Evolutionary conservation across 2,888 invertebrate genomes (phyloP).

Genomic region (Dicyrtomina minuta): DNA sequence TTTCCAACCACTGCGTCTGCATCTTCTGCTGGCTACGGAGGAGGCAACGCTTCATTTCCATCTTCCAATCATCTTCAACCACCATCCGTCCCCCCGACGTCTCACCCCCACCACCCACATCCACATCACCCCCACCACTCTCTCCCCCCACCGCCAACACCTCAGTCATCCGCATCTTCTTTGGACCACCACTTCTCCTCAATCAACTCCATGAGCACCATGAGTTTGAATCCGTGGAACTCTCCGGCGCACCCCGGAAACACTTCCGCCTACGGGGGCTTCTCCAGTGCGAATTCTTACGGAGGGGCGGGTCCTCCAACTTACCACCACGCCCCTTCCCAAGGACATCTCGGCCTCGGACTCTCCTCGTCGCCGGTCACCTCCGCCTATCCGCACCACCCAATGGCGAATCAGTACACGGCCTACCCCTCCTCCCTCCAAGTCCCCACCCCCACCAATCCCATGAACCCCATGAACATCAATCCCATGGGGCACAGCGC

Average conservation of each 20-base stretch:
- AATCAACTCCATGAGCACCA: conserved; percentile 34
- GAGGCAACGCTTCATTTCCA: not conserved
- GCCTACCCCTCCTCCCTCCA: conserved; percentile 29
- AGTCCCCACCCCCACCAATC: conserved; percentile 33
- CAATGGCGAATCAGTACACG: conserved; percentile 36
- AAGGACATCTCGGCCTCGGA: too few relatives aligned
- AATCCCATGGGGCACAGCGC: too few relatives aligned
- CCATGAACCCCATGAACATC: too few relatives aligned
- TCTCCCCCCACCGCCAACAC: conserved; percentile 11
- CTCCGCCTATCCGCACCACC: conserved; percentile 4
- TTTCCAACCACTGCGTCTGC: conserved; percentile 37
- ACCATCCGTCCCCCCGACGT: conserved; percentile 16
- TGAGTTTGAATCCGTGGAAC: conserved; percentile 25
- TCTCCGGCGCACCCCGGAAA: not conserved
- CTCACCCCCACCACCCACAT: conserved; percentile 19
- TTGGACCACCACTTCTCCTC: conserved; percentile 35
- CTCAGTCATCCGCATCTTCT: conserved; percentile 28
- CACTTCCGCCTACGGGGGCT: not conserved
- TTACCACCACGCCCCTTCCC: too few relatives aligned
- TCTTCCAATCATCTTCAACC: conserved; percentile 29
- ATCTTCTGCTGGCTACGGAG: conserved; percentile 25
- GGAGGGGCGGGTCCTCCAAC: conserved; percentile 5
- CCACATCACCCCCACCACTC: conserved; percentile 9
- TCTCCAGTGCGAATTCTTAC: not conserved
- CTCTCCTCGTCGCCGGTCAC: too few relatives aligned